Evolutionary conservation across 2,797 vertebrate species (phyloP).

Genomic region (Molossus molossus): DNA sequence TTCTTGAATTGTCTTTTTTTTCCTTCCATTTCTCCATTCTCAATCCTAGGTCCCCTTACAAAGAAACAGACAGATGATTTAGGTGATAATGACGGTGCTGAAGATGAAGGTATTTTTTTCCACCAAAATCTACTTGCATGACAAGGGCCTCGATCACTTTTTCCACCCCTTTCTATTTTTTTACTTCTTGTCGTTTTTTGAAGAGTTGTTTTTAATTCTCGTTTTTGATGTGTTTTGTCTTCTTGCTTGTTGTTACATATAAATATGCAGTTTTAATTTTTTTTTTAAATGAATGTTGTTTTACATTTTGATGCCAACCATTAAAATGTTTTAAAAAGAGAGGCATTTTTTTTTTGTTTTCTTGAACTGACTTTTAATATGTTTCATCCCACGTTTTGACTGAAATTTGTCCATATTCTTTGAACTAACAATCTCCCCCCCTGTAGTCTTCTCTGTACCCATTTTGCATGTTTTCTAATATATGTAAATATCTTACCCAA

Average conservation of each 20-base stretch:
- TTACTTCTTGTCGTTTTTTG: conserved; percentile 99
- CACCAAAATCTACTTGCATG: conserved; percentile 99
- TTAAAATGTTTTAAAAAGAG: conserved; percentile 90
- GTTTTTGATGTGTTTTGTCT: conserved; percentile 99
- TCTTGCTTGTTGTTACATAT: conserved; percentile 97
- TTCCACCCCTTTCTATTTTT: conserved; percentile 96
- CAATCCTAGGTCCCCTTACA: conserved; percentile 99
- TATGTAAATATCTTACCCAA: conserved; percentile 90
- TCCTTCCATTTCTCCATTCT: conserved; percentile 97
- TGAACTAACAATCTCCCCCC: conserved; percentile 93
- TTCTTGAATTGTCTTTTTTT: conserved; percentile 96
- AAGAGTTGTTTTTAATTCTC: conserved; percentile 95
- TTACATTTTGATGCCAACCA: conserved; percentile 90
- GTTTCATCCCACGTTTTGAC: conserved; percentile 97
- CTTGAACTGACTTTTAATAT: conserved; percentile 95
- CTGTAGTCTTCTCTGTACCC: conserved; percentile 93
- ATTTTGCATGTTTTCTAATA: conserved; percentile 96
- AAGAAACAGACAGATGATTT: conserved; percentile 99
- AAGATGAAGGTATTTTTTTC: conserved; percentile 99
- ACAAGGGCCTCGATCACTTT: conserved; percentile 95
- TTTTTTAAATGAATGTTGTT: conserved; percentile 93
- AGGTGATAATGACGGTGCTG: conserved; percentile 99
- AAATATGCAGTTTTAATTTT: conserved; percentile 90
- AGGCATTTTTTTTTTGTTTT: conserved; percentile 89
- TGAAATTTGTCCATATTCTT: conserved; percentile 91